Base-by-base conservation (phyloP, 92 coral and sea anemone species). In the Epizoanthus ramosus region DNA sequence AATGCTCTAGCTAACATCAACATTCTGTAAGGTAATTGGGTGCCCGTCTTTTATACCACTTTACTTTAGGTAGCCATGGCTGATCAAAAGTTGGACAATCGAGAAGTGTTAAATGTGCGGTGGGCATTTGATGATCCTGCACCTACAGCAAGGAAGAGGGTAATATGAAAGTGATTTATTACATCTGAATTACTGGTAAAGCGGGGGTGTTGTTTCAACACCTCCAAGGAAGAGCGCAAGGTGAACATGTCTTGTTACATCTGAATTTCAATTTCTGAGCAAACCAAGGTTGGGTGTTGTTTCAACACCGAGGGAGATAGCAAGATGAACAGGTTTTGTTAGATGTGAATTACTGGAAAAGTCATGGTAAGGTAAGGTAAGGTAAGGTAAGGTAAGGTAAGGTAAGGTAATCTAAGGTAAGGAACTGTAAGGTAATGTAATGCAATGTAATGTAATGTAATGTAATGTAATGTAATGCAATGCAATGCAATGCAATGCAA, bases 101-200 rank as follows among this genome's bases (percentile, higher is more conserved):
- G 87, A 75, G 98, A 92, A 86, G 84, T 94, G 60, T 83, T 96
- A 70, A 96, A 96, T 83, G 93, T 96, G 52, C 85, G 99, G 72
- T 96, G 99, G 99, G 99, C 99, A 2, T 94, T 90, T 83, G 99
- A 96, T 77, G 99, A 96, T 33, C 99, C 98, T 13, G 93, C 92
- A 75, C 98, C 99, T 1, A 90, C 80, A 60, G 91, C 97, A 60
- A 72, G 88, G 18, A 93, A 85, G 66, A 85, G 92, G 94, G 98
- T 95, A 75, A 75, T 39, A 53, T 15, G 13, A 64, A 8, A 16
- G 28, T 1, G 54, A 12, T 3, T 50, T 50, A 13, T 50, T 9
- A 50, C 54, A 43, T 7, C 14, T 50, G 39, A 35, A 24, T 35
- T 17, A 57, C 37, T 16, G 1, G 1, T 37, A 3, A 37, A 37